Evolutionary conservation across 2,113 vertebrate species (phyloP), one percentile per base, ranked within the genome.

Genomic region (Phylloscopus whistleri): DNA sequence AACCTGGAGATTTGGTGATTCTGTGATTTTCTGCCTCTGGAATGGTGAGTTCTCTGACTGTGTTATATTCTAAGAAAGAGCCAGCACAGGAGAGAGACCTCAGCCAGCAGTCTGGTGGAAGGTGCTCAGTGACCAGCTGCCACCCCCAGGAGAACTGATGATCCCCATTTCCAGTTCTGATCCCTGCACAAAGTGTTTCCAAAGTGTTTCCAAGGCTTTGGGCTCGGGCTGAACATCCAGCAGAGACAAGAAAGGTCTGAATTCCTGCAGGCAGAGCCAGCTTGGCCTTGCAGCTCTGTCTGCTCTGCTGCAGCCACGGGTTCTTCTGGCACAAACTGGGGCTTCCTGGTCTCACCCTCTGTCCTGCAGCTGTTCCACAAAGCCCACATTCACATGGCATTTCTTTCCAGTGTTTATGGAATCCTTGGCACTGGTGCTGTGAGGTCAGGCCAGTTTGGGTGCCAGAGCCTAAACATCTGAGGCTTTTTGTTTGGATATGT

Each of bases 151-250:
- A 73, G 35, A 63, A 2, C 31, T 21, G 2, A 3, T 4, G 11
- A 16, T 27, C 44, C 68, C 11, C 13, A 1, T 60, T 75, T 35
- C 9, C 20, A 2, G 0, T 23, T 3, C 0, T 56, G 35, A n/a
- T 9, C 37, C 23, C 16, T 55, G 23, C 31, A 23, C 17, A 13
- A 33, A 23, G 24, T 14, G 4, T 21, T 33, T 19, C 7, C 17
- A 13, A 33, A 23, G 24, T 14, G 4, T 21, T 33, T 19, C 7
- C 58, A 19, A 7, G 48, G 52, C 44, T 73, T 62, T 58, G 67
- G 41, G 43, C 4, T 6, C 18, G 72, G 14, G 64, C 39, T 84
- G 37, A n/a, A 14, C 33, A 10, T 16, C 3, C 51, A 41, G 43
- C 9, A 33, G 69, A 13, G 66, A 37, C 8, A 19, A 21, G 63